Evolutionary conservation across 2,797 vertebrate genomes (phyloP).

Genomic region (Sebastes jordani): DNA sequence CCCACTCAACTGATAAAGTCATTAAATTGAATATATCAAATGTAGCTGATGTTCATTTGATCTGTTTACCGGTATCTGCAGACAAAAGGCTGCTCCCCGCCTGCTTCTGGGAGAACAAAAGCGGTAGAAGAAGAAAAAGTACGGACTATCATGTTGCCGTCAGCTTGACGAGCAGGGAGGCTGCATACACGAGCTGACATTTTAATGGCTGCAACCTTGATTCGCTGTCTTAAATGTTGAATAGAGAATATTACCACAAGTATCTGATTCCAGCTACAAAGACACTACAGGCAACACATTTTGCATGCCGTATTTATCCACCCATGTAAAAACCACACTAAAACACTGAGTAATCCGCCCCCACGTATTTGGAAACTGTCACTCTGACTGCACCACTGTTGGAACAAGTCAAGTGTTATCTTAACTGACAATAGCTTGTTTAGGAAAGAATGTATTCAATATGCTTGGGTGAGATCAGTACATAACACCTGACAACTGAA

Average conservation of each 20-base stretch:
- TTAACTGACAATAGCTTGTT: constrained; percentile 62
- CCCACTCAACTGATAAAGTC: constrained; percentile 26
- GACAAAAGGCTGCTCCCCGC: constrained; percentile 31
- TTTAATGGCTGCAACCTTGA: constrained; percentile 56
- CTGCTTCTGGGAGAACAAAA: constrained; percentile 33
- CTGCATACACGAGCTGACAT: constrained; percentile 59
- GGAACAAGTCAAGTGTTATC: constrained; percentile 60
- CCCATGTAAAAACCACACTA: not conserved
- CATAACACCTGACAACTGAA: constrained; percentile 22
- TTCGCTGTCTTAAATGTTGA: constrained; percentile 12
- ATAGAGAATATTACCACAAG: constrained; percentile 23
- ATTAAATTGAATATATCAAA: constrained; percentile 14
- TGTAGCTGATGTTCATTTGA: constrained; percentile 35
- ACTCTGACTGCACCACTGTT: constrained; percentile 34
- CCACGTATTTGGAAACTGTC: constrained; percentile 42
- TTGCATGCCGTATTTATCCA: not conserved
- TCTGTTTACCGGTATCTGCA: constrained; percentile 35
- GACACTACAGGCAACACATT: not conserved
- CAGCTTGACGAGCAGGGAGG: constrained; percentile 39
- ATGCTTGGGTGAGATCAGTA: constrained; percentile 34
- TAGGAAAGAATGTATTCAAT: constrained; percentile 42
- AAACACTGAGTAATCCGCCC: constrained; percentile 46
- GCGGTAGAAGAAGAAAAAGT: constrained; percentile 20
- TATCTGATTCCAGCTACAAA: constrained; percentile 44
- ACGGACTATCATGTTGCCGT: constrained; percentile 49